Percentiles rank a stretch among this genome's conserved stretches.
Evolutionary conservation across 1,140 invertebrate genomes (phyloP).

Genomic region (Diachasma alloeum): DNA sequence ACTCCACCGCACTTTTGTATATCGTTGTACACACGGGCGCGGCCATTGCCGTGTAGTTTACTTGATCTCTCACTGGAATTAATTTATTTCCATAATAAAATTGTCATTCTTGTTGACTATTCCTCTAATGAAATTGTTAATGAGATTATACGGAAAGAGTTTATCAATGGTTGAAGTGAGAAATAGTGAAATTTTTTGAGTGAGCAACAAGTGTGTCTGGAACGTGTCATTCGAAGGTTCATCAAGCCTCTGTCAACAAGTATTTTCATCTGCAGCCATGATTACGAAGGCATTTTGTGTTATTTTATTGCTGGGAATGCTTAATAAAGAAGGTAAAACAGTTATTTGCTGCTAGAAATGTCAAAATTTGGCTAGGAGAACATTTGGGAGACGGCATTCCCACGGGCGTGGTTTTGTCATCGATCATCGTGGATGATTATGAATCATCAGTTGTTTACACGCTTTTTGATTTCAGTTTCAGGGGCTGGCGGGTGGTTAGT

Average conservation of each 20-base stretch:
- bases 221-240: background rate
- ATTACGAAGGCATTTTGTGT: background rate
- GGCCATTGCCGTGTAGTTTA: too few species aligned
- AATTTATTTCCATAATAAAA: background rate
- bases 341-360: background rate
- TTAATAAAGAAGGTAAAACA: background rate
- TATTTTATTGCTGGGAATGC: background rate
- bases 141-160: background rate
- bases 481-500: constrained; percentile 70
- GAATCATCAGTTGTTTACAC: background rate
- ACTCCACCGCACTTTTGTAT: too few species aligned
- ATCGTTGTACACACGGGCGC: too few species aligned
- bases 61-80: too few species aligned
- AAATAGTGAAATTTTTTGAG: background rate
- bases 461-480: constrained; percentile 15
- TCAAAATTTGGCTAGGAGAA: background rate
- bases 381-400: background rate
- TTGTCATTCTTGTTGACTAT: background rate
- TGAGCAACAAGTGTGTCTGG: background rate
- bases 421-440: background rate
- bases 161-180: background rate
- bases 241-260: background rate
- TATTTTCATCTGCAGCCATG: background rate
- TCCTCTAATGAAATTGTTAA: background rate
- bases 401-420: background rate